Conservation (phyloP, 2,113 vertebrate genomes). For the Phrynosoma platyrhinos region DNA sequence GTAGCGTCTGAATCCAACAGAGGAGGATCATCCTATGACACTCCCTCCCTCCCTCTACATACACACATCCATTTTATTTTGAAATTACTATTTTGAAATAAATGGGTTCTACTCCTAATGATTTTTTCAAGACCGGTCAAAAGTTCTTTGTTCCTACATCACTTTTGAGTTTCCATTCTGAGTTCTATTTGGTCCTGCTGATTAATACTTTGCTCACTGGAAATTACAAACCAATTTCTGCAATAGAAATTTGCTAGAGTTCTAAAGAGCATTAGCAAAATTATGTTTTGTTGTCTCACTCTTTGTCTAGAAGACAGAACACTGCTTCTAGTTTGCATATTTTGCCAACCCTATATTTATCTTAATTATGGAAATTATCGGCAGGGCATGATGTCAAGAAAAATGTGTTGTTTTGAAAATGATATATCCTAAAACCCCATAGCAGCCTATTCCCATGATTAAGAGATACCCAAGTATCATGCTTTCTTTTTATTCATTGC, state of each 20-base stretch:
- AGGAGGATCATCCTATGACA: too few species aligned
- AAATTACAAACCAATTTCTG: background rate
- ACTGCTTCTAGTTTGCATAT: background rate
- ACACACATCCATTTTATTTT: too few species aligned
- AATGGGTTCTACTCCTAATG: too few species aligned
- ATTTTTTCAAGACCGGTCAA: too few species aligned
- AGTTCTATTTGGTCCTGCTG: too few species aligned
- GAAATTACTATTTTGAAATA: too few species aligned
- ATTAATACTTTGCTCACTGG: too few species aligned
- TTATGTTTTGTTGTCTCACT: background rate
- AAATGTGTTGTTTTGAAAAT: fast-evolving
- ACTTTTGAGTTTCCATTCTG: too few species aligned
- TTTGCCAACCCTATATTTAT: background rate
- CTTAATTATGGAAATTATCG: conserved; percentile 11
- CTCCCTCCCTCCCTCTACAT: too few species aligned
- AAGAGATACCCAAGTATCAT: background rate
- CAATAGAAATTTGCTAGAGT: background rate
- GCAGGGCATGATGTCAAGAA: background rate
- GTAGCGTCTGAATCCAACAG: too few species aligned
- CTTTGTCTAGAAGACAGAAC: background rate
- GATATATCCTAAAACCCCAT: background rate
- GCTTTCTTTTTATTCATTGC: background rate
- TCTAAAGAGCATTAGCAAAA: background rate
- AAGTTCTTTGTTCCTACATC: too few species aligned
- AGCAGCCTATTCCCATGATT: background rate